Base-by-base conservation (phyloP, 2,888 invertebrate genomes). In the Chironomus tentans region DNA sequence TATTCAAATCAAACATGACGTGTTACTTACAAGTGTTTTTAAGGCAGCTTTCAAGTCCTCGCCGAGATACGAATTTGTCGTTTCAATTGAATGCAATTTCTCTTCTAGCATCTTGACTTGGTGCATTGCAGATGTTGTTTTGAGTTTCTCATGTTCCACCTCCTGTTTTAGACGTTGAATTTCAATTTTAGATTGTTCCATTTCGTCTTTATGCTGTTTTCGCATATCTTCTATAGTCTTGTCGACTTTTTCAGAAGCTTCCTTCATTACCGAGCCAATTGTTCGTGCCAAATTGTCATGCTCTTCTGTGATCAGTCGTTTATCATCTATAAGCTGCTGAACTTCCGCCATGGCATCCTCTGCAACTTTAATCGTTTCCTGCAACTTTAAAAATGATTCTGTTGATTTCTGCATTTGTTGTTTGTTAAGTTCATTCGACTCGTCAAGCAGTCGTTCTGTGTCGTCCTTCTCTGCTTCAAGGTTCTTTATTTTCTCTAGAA, bases 181-280 rank as follows among this genome's bases (percentile, higher is more conserved):
- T 56, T 71, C 61, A 24, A 18, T 28, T 22, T 28, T 4, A 7
- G 28, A 13, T 61, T 7, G 0, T 75, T 85, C 84, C 38, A 88
- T 85, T 81, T 88, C 89, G 71, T 87, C 87, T 38, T 87, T 86
- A 78, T 88, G 88, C 78, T 86, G 86, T 3, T 86, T 84, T 80
- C 86, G 89, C 0, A 88, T 81, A 72, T 85, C 84, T 4, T 85
- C 85, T 70, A 89, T 83, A 81, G 92, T 90, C n/a, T 80, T 83
- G 79, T 88, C 87, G 56, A 88, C 85, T 77, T 85, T 86, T 0
- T 82, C 80, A 77, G 88, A 87, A 0, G 87, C 85, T 71, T 89
- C 87, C 56, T 86, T 85, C 80, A 87, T 85, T 0, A 88, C 83
- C 72, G 84, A 85, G 0, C 85, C 83, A 73, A 90, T 82, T 0